Evolutionary conservation across 2,797 vertebrate species (phyloP).

Genomic region (Molossus alvarezi): DNA sequence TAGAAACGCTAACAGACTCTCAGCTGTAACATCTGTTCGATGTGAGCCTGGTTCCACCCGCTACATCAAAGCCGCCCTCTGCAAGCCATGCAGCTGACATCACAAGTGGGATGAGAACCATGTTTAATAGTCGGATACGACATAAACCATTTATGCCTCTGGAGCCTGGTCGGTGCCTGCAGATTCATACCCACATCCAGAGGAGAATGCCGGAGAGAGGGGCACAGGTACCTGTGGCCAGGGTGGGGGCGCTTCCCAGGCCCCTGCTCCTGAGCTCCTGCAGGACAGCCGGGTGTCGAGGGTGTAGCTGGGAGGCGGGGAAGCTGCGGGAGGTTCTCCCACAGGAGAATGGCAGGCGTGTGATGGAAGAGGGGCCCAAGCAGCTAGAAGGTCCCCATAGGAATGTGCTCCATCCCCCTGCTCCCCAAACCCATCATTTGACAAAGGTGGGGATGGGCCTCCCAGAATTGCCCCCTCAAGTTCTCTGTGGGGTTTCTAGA

Average conservation of each 20-base stretch:
- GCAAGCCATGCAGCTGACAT: conserved; percentile 86
- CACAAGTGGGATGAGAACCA: conserved; percentile 90
- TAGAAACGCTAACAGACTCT: conserved; percentile 84
- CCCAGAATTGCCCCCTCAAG: neutral
- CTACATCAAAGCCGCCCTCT: conserved; percentile 90
- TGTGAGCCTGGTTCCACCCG: conserved; percentile 88
- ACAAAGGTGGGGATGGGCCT: neutral
- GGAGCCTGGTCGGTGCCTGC: conserved; percentile 80
- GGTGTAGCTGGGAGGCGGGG: neutral
- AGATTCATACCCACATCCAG: conserved; percentile 69
- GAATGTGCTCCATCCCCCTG: neutral
- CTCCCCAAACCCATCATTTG: neutral
- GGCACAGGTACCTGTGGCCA: neutral
- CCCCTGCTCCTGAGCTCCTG: neutral
- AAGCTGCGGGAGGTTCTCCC: neutral
- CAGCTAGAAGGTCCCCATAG: neutral
- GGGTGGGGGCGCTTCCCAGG: neutral
- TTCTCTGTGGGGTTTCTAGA: neutral
- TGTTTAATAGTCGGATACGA: conserved; percentile 90
- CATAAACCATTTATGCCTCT: conserved; percentile 90
- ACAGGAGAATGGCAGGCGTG: fast-evolving
- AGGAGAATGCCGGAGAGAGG: conserved; percentile 58
- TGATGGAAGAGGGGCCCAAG: neutral
- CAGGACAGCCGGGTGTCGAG: neutral
- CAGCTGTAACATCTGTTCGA: conserved; percentile 90